Base-by-base conservation (phyloP, 2,113 vertebrate genomes). In the Phaethon lepturus region DNA sequence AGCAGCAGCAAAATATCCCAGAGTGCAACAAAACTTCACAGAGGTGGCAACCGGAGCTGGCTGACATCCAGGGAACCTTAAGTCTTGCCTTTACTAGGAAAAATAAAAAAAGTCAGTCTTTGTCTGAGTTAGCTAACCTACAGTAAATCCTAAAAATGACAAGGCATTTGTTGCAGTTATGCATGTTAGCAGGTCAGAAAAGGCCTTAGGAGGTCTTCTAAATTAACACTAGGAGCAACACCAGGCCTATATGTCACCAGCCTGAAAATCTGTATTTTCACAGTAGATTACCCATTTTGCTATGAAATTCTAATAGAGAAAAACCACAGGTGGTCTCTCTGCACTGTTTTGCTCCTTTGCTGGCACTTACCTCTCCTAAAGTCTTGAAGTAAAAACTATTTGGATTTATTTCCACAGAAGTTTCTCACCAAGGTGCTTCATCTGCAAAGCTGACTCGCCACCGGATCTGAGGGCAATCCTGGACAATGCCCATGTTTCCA, bases 401-500 rank as follows among this genome's bases (percentile, higher is more conserved):
- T 35, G 29, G 35, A 85, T 35, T 64, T 90, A 6, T 84, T 84
- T 80, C 63, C 47, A 52, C 11, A 47, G n/a, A 80, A 59, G 24
- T 72, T 75, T 89, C 89, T 40, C 23, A 68, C 10, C n/a, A 26
- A 75, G 26, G 5, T 67, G 31, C 13, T 94, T 42, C 28, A 67
- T n/a, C 59, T 59, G 38, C 52, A 83, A 87, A 89, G 17, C 42
- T 75, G 73, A 80, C 31, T 77, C 20, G 0, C 31, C 40, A 26
- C 31, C 18, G 0, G 1, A 1, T 26, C 50, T 53, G 42, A 84
- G 52, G 23, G 38, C 52, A 90, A 8, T 9, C 45, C 45, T 53
- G 25, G 20, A 14, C 24, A 89, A 69, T 59, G n/a, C n/a, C 35
- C 31, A 40, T 0, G 0, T 71, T 63, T 17, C 62, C 64, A 77